Base-by-base conservation (phyloP, 1,140 invertebrate genomes). In the Drosophila murphyi region DNA sequence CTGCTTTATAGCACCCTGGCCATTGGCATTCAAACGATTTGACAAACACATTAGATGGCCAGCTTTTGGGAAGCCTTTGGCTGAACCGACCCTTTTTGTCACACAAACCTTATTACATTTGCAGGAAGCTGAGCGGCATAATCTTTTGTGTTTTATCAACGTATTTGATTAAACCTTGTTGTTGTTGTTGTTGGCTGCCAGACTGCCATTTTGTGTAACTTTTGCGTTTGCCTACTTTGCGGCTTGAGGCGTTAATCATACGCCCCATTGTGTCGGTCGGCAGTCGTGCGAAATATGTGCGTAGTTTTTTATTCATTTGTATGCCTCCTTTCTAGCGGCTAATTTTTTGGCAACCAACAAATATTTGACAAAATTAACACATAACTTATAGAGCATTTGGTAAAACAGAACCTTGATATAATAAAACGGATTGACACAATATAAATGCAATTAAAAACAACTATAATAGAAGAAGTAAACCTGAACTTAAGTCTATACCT, bases 111-210 rank as follows among this genome's bases (percentile, higher is more conserved):
- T 63, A 63, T 68, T 72, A 28, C 67, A 65, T 67, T 59, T n/a
- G 28, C 52, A 56, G 68, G 47, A 51, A 51, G 37, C 50, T 12
- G 10, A 35, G 41, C 57, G 61, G 47, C 77, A 61, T 87, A 87
- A 87, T 87, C 82, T 87, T 88, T 87, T 87, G 72, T 82, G 83
- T 88, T 88, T 88, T 87, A 87, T 87, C 82, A 87, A 82, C 83
- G 86, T 80, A 88, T 87, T 87, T 87, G 82, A 87, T 87, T 85
- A 88, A 86, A 78, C 76, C 80, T 80, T 72, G 65, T 51, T 67
- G 52, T 43, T 71, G 57, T 39, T 70, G 55, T 48, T 78, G 52
- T 60, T 77, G 47, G 12, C 34, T 59, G 80, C 55, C 75, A 62
- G 20, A 20, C 20, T 20, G 20, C 20, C 20, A 20, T 78, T 83